Base-by-base conservation (phyloP, 2,888 invertebrate species). In the Drosophila koepferae region DNA sequence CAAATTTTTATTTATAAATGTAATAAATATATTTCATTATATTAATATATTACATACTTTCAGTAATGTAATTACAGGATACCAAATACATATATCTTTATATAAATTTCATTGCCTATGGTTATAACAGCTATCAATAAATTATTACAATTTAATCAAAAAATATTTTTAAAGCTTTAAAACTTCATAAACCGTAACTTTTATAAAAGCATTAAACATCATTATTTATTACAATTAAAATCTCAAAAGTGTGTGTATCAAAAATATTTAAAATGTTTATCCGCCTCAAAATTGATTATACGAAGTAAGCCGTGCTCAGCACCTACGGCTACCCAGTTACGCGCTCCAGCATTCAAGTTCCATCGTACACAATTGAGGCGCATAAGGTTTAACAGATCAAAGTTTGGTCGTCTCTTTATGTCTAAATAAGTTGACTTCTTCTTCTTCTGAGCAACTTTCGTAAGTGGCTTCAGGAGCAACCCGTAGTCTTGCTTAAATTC, bases 271-370 rank as follows among this genome's bases (percentile, higher is more conserved):
- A 72, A 77, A 60, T 73, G 68, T 59, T 72, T 68, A 0, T 81
- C 68, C 20, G 63, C 56, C 10, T 71, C 36, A 40, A 86, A 90
- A 46, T 84, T 66, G 3, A 90, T 36, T 18, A 92, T 78, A 14
- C 92, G 87, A 18, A 92, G 18, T 34, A 93, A 79, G 20, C 93
- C 93, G 69, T 92, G 91, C 65, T 93, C 92, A 58, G 92, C 92
- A 12, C 93, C 93, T 20, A 86, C 66, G 12, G 92, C 92, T 53
- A 91, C 63, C 68, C 91, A 86, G 36, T 80, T 63, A 9, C 77
- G 67, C 6, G 80, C 85, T 3, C 72, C 62, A 36, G 53, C 34
- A 76, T 93, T 93, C 49, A 84, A 79, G 81, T 93, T 93, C 67
- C 87, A 92, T 23, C 87, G 84, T 40, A 92, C 74, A 10, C 80